Base-by-base conservation (phyloP, 2,888 invertebrate genomes). In the Halictus ligatus region DNA sequence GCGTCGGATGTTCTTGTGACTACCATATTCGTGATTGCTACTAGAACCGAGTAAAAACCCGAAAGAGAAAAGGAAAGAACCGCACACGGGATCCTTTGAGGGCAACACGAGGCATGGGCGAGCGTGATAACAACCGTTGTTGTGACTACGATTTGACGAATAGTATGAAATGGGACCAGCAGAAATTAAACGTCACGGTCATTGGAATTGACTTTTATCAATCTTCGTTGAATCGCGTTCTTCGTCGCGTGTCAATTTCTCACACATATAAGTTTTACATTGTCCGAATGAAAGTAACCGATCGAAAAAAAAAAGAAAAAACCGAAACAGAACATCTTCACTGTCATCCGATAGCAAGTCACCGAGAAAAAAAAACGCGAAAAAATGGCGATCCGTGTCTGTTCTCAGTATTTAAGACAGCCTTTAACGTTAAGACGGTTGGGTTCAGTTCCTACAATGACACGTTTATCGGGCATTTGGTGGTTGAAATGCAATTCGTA, bases 381-480 rank as follows among this genome's bases (percentile, higher is more conserved):
- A 35, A 73, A 12, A 71, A 78, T 73, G 35, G 71, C 50, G 76
- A 81, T 78, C 87, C 73, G 84, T 83, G 78, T 86, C 78, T 58
- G 72, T 75, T 88, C 80, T 80, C 86, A 86, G 83, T 90, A 89
- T 91, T 90, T 89, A 91, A 89, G 83, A 71, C 84, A 89, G 86
- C 83, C 82, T 91, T 89, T 83, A 88, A 88, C 84, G 80, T 83
- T 90, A 91, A 91, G 84, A 88, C 87, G 89, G 89, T 93, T 93
- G 89, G 89, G 89, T 93, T 92, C 91, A 93, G 93, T 93, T 93
- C 93, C 93, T 93, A 93, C 89, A 89, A 90, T 86, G 85, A 89
- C 84, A 86, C 85, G 87, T 87, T 88, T 82, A 83, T 85, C 90
- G 92, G 92, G 92, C 93, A 93, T 93, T 92, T 92, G 92, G 91